phyloP scores from a whole-genome alignment of 2,797 vertebrate species.

The Hydrocynus forskahlii region DNA sequence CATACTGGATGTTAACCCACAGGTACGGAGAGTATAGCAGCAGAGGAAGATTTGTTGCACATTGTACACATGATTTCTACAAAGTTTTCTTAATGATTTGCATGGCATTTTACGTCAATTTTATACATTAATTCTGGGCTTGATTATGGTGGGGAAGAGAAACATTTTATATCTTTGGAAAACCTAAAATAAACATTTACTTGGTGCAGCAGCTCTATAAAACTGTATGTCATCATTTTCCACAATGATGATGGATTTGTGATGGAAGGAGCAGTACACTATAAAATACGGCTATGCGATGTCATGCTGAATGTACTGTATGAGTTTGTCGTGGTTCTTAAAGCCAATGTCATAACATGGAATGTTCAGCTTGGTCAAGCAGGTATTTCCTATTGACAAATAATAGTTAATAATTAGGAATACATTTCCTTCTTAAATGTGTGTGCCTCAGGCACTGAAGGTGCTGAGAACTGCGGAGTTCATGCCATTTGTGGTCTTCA shows the following conservation, averaged over 20 bases:
- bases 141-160: too few relatives aligned
- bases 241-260: neutral
- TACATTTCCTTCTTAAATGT: neutral
- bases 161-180: too few relatives aligned
- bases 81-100: too few relatives aligned
- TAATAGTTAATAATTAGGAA: neutral
- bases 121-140: too few relatives aligned
- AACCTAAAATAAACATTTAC: too few relatives aligned
- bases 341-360: neutral
- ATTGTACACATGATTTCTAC: too few relatives aligned
- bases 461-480: constrained; percentile 95
- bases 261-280: neutral
- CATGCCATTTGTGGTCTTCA: constrained; percentile 98
- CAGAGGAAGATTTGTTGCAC: too few relatives aligned
- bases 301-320: neutral
- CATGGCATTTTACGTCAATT: neutral
- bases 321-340: neutral
- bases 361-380: neutral
- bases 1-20: constrained; percentile 97
- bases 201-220: neutral
- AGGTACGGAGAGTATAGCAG: constrained; percentile 74
- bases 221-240: neutral
- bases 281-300: neutral
- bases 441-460: constrained; percentile 87
- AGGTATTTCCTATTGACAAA: neutral